Conservation (phyloP, 2,113 vertebrate genomes). For the Myotis davidii region DNA sequence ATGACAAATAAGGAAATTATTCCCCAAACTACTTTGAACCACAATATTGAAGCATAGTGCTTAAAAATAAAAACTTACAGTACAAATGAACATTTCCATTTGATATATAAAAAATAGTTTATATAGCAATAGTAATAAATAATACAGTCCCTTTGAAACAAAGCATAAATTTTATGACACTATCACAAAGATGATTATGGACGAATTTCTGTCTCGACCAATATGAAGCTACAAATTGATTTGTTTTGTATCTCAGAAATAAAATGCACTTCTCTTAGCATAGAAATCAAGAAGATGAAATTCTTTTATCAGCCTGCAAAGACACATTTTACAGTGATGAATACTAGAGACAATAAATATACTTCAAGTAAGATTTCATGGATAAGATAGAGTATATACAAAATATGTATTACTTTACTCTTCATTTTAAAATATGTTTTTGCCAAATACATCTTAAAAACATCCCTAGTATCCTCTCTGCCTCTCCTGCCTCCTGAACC, state of each 20-base stretch:
- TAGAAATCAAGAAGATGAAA: conserved; percentile 3
- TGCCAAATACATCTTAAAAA: neutral
- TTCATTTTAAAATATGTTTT: conserved; percentile 6
- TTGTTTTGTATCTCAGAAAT: conserved; percentile 33
- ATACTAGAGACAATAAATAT: neutral
- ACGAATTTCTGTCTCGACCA: neutral
- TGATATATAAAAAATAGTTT: neutral
- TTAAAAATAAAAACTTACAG: neutral
- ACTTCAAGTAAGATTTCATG: conserved; percentile 1
- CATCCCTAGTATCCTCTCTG: neutral
- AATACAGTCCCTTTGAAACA: neutral
- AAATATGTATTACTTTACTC: neutral
- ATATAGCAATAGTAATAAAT: neutral
- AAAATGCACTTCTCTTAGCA: conserved; percentile 22
- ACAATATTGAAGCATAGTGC: neutral
- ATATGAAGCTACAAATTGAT: conserved; percentile 16
- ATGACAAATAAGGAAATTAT: neutral
- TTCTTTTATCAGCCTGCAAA: neutral
- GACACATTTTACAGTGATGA: conserved; percentile 5
- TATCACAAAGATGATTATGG: neutral
- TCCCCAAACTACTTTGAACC: neutral
- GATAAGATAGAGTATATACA: neutral
- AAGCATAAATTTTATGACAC: neutral
- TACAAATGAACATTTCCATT: neutral
- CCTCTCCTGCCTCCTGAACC: neutral